Base-by-base conservation (phyloP, 2,888 invertebrate species). In the Pollenia amentaria region DNA sequence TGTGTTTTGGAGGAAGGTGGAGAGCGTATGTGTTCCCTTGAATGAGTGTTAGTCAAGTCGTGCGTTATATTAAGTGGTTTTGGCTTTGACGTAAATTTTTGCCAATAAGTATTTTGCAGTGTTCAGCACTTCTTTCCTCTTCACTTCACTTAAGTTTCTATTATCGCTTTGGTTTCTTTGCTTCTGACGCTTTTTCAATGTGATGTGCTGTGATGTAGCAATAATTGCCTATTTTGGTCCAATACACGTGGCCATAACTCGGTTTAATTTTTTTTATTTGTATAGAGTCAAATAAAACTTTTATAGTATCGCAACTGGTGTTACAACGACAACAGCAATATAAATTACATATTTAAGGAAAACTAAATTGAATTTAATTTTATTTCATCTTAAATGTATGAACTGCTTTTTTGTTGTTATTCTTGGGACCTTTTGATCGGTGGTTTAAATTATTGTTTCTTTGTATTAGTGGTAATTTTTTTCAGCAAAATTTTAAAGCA, bases 221-320 rank as follows among this genome's bases (percentile, higher is more conserved):
- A 64, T 75, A 77, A 87, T 81, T 84, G 84, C 70, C 80, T 84
- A 46, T 84, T 81, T 77, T 69, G 7, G 3, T 51, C 55, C 53
- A 53, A 53, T 3, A 53, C 16, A 70, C 53, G 21, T 70, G 60
- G 21, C 40, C 69, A 69, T 60, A 69, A 51, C 38, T 40, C 53
- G 44, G 21, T 62, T 42, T 9, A 53, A 64, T 44, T 2, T 72
- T 44, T 53, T 29, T 29, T 29, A 29, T 29, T 29, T 42, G 44
- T 79, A 53, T 7, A 62, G 44, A 62, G 51, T 42, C 57, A 72
- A 55, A 29, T 44, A 51, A 14, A 67, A 69, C 44, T 60, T 60
- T 38, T 48, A 78, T 53, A 53, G 70, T 42, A 78, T 46, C 21
- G 21, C 21, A 78, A 12, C n/a, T 6, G 12, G 6, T 40, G 62